phyloP scores from a whole-genome alignment of 2,113 vertebrate species.

The Ellobius talpinus region DNA sequence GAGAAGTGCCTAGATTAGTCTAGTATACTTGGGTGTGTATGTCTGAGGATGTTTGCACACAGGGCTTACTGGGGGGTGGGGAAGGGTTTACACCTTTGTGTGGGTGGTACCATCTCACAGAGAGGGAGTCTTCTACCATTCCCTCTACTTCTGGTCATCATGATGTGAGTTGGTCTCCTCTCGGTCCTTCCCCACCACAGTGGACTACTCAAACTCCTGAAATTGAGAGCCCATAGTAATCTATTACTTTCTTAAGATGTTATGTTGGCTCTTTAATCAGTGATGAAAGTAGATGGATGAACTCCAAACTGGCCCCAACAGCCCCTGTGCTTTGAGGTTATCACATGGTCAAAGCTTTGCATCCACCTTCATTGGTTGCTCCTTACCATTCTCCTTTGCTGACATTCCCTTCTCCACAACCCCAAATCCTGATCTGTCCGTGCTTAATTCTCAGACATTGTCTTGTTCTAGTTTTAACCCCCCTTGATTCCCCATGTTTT shows the following conservation, averaged over 20 bases:
- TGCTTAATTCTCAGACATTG: background rate
- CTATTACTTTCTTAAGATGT: no score
- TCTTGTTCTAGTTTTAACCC: background rate
- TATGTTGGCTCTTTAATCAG: background rate
- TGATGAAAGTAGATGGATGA: background rate
- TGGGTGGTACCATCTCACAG: background rate
- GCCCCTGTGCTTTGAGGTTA: background rate
- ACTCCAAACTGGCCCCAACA: background rate
- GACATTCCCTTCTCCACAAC: background rate
- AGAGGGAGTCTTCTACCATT: no score
- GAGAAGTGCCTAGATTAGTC: background rate
- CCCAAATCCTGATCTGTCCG: background rate
- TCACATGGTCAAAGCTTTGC: fast-evolving
- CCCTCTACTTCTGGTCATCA: background rate
- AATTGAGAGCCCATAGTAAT: background rate
- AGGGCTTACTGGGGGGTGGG: background rate
- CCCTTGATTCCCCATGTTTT: background rate
- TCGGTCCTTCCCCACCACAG: background rate
- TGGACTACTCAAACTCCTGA: background rate
- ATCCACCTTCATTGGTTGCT: background rate
- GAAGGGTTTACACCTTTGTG: background rate
- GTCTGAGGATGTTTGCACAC: background rate
- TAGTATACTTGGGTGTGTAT: background rate
- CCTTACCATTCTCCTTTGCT: background rate
- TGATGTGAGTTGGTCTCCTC: background rate